These are phyloP conservation scores for Oxycera nigricornis DNA, from an alignment of 2,888 invertebrate genomes.

Conservation along the genomic window DNA sequence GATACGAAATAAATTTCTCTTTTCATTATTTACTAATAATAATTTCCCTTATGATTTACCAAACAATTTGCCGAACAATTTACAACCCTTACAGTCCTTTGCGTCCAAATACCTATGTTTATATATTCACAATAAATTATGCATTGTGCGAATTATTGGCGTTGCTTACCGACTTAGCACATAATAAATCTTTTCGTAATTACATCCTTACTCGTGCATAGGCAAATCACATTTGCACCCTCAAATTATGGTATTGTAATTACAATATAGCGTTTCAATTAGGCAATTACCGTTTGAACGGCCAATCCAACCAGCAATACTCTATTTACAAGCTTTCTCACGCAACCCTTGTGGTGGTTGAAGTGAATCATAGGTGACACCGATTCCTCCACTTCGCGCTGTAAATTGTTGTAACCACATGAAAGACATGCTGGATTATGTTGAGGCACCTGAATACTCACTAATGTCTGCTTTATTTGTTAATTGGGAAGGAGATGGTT, in stretches of 20 bases:
- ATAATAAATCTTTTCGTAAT: constrained; percentile 20
- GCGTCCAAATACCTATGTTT: too few species aligned
- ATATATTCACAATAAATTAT: background rate
- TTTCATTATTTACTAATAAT: too few species aligned
- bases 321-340: background rate
- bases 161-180: background rate
- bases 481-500: background rate
- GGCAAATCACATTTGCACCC: background rate
- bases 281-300: constrained; percentile 11
- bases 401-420: background rate
- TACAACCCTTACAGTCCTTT: too few species aligned
- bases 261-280: constrained; percentile 24
- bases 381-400: background rate
- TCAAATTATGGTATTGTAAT: background rate
- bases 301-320: background rate
- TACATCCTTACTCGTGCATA: background rate
- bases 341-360: background rate
- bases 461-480: background rate
- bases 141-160: background rate
- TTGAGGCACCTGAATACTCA: background rate
- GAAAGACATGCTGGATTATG: background rate
- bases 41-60: too few species aligned
- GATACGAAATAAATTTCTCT: too few species aligned
- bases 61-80: too few species aligned
- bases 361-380: background rate